Conservation (phyloP, 2,113 vertebrate species). For the Burhinus bistriatus region DNA sequence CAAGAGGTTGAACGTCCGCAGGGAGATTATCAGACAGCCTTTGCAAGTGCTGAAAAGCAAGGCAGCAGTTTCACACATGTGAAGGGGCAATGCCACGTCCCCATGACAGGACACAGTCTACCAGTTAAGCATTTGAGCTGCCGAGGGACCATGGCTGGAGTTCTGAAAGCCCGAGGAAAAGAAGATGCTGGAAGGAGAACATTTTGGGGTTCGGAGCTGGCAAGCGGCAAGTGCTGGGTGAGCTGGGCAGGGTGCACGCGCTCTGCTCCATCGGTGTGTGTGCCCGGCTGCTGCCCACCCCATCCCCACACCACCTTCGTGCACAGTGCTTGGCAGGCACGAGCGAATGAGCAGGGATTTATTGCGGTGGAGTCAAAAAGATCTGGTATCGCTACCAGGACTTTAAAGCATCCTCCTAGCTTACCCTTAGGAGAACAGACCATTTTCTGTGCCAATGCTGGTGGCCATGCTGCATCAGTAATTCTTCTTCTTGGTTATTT, state of each 20-base stretch:
- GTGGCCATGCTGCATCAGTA: accelerated
- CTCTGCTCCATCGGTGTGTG: accelerated
- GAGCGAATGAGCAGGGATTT: accelerated
- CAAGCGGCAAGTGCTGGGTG: accelerated
- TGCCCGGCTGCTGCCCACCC: neutral
- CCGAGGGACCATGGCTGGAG: accelerated
- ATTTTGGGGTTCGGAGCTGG: neutral
- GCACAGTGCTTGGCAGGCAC: accelerated
- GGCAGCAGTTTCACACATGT: neutral
- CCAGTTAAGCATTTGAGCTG: neutral
- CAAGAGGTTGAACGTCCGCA: accelerated
- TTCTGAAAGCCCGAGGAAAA: neutral
- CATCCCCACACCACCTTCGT: accelerated
- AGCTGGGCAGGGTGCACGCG: neutral
- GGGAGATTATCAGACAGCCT: neutral
- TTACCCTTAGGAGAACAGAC: neutral
- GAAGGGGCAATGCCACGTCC: neutral
- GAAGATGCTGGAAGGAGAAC: neutral
- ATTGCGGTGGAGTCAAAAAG: neutral
- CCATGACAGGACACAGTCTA: accelerated
- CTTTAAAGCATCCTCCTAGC: neutral
- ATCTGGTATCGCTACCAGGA: neutral
- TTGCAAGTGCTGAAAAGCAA: accelerated
- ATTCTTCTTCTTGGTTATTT: neutral
- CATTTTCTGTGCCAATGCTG: accelerated